These are phyloP conservation scores for Aulostomus chinensis DNA, from an alignment of 2,797 vertebrate genomes.

Conservation along the genomic window DNA sequence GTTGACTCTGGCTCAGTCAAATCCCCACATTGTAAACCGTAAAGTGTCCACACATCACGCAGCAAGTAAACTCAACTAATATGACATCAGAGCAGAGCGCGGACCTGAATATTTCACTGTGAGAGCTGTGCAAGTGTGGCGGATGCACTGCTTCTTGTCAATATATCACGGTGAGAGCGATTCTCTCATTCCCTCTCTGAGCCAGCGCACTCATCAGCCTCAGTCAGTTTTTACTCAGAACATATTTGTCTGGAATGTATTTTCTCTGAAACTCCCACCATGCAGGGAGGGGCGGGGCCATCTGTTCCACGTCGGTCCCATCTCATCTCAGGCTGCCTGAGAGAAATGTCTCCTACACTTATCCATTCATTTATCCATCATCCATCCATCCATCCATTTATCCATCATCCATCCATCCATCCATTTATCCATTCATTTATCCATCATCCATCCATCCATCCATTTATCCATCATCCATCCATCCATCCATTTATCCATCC, in stretches of 20 bases:
- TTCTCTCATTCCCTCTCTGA: constrained; percentile 34
- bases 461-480: no score
- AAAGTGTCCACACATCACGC: constrained; percentile 41
- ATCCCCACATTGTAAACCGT: constrained; percentile 44
- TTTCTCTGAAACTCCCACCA: constrained; percentile 32
- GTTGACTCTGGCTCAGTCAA: constrained; percentile 45
- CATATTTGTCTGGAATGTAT: constrained; percentile 48
- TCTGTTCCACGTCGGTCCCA: no score
- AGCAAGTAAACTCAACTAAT: constrained; percentile 35
- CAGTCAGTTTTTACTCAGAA: constrained; percentile 38
- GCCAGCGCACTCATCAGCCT: constrained; percentile 33
- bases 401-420: no score
- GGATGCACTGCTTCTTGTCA: constrained; percentile 43
- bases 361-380: no score
- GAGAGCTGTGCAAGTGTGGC: constrained; percentile 33
- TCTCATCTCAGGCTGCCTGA: no score
- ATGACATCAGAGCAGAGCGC: constrained; percentile 47
- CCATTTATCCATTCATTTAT: no score
- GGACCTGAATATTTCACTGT: constrained; percentile 45
- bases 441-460: no score
- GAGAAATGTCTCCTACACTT: no score
- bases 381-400: no score
- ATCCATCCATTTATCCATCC: no score
- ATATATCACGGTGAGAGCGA: constrained; percentile 61
- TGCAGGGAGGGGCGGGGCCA: no score